Base-by-base conservation (phyloP, 1,140 invertebrate genomes). In the Sitophilus oryzae region DNA sequence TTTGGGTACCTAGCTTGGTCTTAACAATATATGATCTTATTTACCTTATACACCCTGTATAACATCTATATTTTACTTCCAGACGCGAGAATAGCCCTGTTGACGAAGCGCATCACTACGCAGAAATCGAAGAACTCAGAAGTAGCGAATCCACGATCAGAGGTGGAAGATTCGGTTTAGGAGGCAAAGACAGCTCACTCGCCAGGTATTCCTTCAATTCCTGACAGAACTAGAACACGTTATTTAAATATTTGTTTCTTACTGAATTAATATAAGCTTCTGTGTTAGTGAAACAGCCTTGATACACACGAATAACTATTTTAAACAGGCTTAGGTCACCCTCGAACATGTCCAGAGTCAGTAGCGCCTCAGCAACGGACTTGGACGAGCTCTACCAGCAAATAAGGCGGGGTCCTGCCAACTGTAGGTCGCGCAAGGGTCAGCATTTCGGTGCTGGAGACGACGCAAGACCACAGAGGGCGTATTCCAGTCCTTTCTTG, bases 381-480 rank as follows among this genome's bases (percentile, higher is more conserved):
- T 65, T 80, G 19, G 79, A 80, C 55, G 77, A 79, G 60, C 65
- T 80, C 16, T 79, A 80, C 57, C 78, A 78, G 23, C 77, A 77
- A 60, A 79, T 80, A 44, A 76, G 66, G n/a, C 50, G 67, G 15
- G 68, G 65, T 15, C 65, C 64, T 3, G 55, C 55, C 6, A 21
- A 51, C 2, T 50, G 23, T 14, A 47, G 42, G 16, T 46, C 42
- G 3, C 41, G 19, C 6, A 36, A 53, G 16, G 50, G 43, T 11
- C 47, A 14, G 18, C 52, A 43, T 37, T 50, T 50, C 16, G n/a
- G 21, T 5, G 18, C 44, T 5, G 2, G 20, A 2, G 9, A 35
- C 2, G 8, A 16, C 9, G 16, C 42, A 6, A 47, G 41, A 14
- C 48, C 55, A 0, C 55, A 57, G 40, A 14, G 49, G 3, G 47